Conservation (phyloP, 2,888 invertebrate species). For the Aleiodes alternator region DNA sequence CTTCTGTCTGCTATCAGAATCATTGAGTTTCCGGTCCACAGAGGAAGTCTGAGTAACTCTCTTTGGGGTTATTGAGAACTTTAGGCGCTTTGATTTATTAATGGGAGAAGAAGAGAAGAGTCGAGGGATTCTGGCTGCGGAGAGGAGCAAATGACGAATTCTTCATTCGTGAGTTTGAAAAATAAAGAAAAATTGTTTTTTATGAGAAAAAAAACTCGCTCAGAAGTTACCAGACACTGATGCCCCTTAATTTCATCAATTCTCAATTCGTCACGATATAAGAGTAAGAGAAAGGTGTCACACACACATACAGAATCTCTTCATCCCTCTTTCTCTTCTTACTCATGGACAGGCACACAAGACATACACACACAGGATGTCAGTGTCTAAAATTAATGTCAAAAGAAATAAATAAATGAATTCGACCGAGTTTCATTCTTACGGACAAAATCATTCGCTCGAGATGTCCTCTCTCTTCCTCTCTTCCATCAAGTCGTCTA, state of each 20-base stretch:
- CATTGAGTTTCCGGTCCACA: background rate
- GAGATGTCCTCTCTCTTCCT: background rate
- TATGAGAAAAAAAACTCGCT: slow-evolving; percentile 25
- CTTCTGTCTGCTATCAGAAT: slow-evolving; percentile 29
- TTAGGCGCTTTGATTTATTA: too few relatives aligned
- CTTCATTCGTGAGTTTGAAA: background rate
- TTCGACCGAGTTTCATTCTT: slow-evolving; percentile 30
- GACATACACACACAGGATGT: slow-evolving; percentile 8
- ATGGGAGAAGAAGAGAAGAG: too few relatives aligned
- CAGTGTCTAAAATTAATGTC: slow-evolving; percentile 28
- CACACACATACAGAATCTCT: background rate
- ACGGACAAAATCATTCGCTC: slow-evolving; percentile 28
- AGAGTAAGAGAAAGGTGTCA: slow-evolving; percentile 27
- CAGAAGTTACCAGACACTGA: background rate
- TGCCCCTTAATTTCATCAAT: slow-evolving; percentile 26
- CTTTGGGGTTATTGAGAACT: too few relatives aligned
- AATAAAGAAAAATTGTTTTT: too few relatives aligned
- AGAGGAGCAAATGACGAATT: slow-evolving; percentile 4
- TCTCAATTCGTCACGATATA: slow-evolving; percentile 27
- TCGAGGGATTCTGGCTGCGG: too few relatives aligned
- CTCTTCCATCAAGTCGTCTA: slow-evolving; percentile 2
- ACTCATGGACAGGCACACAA: background rate
- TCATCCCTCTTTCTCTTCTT: too few relatives aligned
- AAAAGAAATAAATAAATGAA: slow-evolving; percentile 33
- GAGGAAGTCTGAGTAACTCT: too few relatives aligned